Evolutionary conservation across 2,888 invertebrate species (phyloP).

Genomic region (Syrphus vitripennis): DNA sequence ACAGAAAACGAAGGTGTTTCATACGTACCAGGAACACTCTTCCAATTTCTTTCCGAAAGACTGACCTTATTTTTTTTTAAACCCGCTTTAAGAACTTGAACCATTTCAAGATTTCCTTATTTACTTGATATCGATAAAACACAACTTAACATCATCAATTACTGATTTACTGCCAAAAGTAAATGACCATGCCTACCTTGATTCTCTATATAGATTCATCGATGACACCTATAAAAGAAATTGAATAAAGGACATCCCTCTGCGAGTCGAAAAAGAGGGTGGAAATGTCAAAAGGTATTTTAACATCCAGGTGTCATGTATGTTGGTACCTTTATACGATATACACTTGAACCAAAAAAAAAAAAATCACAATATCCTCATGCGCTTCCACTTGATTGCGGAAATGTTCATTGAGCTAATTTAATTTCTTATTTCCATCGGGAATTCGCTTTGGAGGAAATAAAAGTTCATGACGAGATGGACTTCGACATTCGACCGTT

Average conservation of each 20-base stretch:
- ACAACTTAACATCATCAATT: background rate
- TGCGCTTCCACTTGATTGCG: conserved; percentile 76
- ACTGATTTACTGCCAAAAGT: background rate
- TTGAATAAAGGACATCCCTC: background rate
- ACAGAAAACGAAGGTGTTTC: too few species aligned
- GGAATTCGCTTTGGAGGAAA: conserved; percentile 61
- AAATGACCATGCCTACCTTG: background rate
- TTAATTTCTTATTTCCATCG: conserved; percentile 74
- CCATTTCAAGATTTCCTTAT: background rate
- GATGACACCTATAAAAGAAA: background rate
- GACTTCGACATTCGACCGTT: background rate
- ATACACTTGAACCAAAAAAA: background rate
- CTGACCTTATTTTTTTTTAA: too few species aligned
- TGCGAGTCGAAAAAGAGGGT: too few species aligned
- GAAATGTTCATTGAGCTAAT: conserved; percentile 79
- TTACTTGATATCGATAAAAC: conserved; percentile 16
- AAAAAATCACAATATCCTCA: conserved; percentile 35
- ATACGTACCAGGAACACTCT: too few species aligned
- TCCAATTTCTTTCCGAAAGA: background rate
- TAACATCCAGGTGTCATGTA: conserved; percentile 47
- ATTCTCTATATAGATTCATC: background rate
- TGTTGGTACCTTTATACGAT: too few species aligned
- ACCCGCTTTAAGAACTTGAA: background rate
- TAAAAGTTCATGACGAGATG: conserved; percentile 45
- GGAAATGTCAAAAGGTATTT: conserved; percentile 58